A percentile compares a stretch with the other conserved stretches of the same genome.
These are phyloP conservation scores for Bradynema listronoti DNA, from an alignment of 1,140 invertebrate species.

Conservation along the genomic window DNA sequence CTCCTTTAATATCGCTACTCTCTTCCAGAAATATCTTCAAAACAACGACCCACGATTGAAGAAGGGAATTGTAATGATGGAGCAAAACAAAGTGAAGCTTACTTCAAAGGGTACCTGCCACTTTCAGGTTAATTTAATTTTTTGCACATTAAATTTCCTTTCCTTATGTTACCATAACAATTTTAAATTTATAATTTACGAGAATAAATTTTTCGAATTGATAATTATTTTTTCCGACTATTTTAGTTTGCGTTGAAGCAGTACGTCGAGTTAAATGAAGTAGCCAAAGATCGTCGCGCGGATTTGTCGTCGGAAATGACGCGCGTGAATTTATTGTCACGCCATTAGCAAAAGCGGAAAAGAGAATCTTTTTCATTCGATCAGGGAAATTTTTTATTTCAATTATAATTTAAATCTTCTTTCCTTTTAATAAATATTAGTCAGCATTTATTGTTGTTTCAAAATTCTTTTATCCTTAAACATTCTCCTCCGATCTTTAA, in stretches of 20 bases:
- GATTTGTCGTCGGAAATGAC: no score
- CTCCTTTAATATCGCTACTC: constrained; percentile 44
- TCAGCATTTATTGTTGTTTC: no score
- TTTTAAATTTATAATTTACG: background rate
- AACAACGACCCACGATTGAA: constrained; percentile 34
- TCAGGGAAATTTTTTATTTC: no score
- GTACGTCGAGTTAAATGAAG: constrained; percentile 48
- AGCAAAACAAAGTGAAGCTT: constrained; percentile 38
- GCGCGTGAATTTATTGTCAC: no score
- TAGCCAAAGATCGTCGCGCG: background rate
- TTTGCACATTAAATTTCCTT: background rate
- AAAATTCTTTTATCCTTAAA: no score
- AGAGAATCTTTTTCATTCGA: no score
- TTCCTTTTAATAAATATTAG: no score
- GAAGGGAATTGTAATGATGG: constrained; percentile 40
- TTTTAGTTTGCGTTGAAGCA: constrained; percentile 55
- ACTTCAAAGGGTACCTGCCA: constrained; percentile 51
- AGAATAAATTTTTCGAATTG: background rate
- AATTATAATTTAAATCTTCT: no score
- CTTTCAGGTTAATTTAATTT: constrained; percentile 44
- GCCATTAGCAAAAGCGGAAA: no score
- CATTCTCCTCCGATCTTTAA: no score
- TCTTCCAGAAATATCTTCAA: constrained; percentile 21
- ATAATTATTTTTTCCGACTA: background rate
- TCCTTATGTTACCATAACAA: background rate